phyloP scores from a whole-genome alignment of 2,888 invertebrate genomes.

The Syrphus vitripennis region DNA sequence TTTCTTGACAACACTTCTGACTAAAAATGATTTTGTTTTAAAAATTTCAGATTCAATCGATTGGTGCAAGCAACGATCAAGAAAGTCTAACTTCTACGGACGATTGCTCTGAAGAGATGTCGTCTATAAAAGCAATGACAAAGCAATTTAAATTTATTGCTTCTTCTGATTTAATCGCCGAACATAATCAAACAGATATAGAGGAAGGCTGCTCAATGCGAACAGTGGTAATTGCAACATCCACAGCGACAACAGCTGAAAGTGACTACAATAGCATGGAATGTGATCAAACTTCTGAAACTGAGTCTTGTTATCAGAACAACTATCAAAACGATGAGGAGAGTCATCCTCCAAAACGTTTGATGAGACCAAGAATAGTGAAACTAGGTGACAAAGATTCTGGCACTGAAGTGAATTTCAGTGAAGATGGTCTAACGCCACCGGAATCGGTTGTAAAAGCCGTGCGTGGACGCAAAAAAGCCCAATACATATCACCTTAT shows the following conservation, averaged over 20 bases:
- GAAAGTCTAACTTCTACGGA: constrained; percentile 70
- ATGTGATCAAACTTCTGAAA: constrained; percentile 84
- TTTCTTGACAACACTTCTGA: too few relatives aligned
- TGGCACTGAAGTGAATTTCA: constrained; percentile 82
- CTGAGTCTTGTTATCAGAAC: constrained; percentile 80
- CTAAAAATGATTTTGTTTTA: background rate
- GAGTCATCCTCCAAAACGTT: constrained; percentile 48
- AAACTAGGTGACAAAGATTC: constrained; percentile 78
- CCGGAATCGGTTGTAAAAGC: constrained; percentile 74
- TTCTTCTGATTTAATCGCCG: constrained; percentile 79
- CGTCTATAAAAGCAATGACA: constrained; percentile 78
- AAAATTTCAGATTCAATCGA: constrained; percentile 56
- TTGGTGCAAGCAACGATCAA: constrained; percentile 50
- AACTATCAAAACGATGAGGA: constrained; percentile 23
- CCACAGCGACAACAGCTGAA: constrained; percentile 76
- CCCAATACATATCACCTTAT: constrained; percentile 86
- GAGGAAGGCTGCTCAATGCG: constrained; percentile 44
- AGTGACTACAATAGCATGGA: constrained; percentile 82
- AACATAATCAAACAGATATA: constrained; percentile 3
- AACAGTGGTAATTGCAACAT: constrained; percentile 74
- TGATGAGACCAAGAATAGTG: constrained; percentile 66
- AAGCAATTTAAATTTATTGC: constrained; percentile 78
- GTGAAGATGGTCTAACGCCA: constrained; percentile 79
- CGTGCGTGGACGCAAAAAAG: constrained; percentile 83
- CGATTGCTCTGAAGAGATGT: constrained; percentile 74